phyloP scores from a whole-genome alignment of 2,888 invertebrate species.

The Oxyscelio sp. region DNA sequence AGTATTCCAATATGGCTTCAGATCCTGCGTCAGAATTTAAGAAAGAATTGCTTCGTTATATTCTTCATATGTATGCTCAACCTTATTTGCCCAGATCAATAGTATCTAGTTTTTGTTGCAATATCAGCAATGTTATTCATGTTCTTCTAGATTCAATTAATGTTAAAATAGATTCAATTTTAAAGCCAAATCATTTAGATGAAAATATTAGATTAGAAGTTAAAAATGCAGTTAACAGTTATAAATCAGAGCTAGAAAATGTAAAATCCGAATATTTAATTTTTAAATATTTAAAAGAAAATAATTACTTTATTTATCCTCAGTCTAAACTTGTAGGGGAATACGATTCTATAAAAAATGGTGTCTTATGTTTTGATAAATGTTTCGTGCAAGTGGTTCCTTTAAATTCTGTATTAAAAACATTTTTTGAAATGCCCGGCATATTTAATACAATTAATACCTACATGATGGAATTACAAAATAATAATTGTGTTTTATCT shows the following conservation, averaged over 20 bases:
- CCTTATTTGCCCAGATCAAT: background rate
- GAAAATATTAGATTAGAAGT: background rate
- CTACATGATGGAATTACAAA: constrained; percentile 39
- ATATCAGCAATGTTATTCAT: too few relatives aligned
- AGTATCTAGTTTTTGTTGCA: too few relatives aligned
- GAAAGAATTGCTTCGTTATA: background rate
- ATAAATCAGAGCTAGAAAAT: background rate
- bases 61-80: background rate
- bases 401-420: constrained; percentile 25
- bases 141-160: too few relatives aligned
- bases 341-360: constrained; percentile 5
- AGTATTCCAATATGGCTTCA: too few relatives aligned
- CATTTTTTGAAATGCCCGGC: constrained; percentile 45
- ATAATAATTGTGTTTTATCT: constrained; percentile 16
- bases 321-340: constrained; percentile 16
- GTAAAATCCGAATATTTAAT: constrained; percentile 24
- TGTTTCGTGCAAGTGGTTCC: constrained; percentile 39
- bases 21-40: too few relatives aligned
- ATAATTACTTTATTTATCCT: constrained; percentile 40
- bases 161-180: background rate
- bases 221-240: background rate
- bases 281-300: constrained; percentile 4
- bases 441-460: constrained; percentile 32
- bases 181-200: too few relatives aligned
- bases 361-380: constrained; percentile 23